Evolutionary conservation across 1,140 invertebrate species (phyloP).

Genomic region (Andricus grossulariae): DNA sequence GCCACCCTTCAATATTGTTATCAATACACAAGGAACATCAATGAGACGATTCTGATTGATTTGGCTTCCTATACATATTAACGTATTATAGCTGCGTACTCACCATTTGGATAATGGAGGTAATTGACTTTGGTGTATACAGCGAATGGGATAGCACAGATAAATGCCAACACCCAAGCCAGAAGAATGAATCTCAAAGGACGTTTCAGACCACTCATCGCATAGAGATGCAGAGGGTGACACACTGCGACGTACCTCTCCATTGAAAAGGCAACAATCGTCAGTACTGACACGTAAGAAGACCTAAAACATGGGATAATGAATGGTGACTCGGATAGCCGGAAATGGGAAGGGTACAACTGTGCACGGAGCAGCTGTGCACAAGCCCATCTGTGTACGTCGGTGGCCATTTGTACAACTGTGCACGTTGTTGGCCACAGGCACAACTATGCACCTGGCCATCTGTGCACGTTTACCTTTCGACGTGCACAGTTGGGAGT

Average conservation of each 20-base stretch:
- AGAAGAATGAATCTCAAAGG: slow-evolving; percentile 86
- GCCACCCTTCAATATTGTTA: no score
- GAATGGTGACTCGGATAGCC: no score
- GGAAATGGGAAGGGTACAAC: no score
- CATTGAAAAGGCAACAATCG: slow-evolving; percentile 91
- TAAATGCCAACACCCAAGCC: slow-evolving; percentile 86
- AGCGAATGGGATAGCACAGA: slow-evolving; percentile 87
- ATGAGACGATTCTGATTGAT: not conserved
- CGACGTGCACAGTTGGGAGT: no score
- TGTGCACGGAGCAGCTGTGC: no score
- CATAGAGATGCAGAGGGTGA: slow-evolving; percentile 87
- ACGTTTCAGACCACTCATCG: slow-evolving; percentile 86
- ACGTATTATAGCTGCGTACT: slow-evolving; percentile 29
- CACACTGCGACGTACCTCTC: slow-evolving; percentile 94
- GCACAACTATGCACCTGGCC: no score
- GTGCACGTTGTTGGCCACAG: no score
- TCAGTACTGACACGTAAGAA: slow-evolving; percentile 91
- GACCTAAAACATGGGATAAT: slow-evolving; percentile 72
- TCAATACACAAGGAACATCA: no score
- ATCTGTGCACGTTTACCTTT: no score
- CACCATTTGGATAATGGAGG: slow-evolving; percentile 81
- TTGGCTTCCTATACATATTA: not conserved
- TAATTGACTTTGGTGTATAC: slow-evolving; percentile 83
- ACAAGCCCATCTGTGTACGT: no score
- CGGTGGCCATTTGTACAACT: no score